These are phyloP conservation scores for Falcunculus frontatus DNA, from an alignment of 2,113 vertebrate species.

Conservation along the genomic window DNA sequence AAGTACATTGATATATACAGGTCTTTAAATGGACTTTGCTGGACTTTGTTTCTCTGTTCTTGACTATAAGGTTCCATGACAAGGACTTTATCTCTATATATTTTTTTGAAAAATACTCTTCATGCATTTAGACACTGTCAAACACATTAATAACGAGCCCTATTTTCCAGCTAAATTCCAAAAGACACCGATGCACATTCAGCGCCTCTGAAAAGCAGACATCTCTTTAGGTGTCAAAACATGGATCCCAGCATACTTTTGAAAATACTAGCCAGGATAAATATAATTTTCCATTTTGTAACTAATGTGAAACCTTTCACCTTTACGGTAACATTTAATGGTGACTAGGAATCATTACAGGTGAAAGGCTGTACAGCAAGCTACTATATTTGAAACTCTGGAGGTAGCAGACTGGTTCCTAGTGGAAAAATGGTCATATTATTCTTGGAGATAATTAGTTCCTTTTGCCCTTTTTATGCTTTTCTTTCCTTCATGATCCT, in stretches of 20 bases:
- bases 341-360: neutral
- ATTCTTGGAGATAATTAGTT: neutral
- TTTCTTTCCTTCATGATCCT: neutral
- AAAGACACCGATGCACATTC: neutral
- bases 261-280: neutral
- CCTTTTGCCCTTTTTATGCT: neutral
- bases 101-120: conserved; percentile 10
- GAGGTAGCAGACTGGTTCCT: neutral
- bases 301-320: neutral
- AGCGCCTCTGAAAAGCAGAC: neutral
- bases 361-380: neutral
- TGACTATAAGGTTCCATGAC: neutral
- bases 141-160: neutral
- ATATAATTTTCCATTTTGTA: neutral
- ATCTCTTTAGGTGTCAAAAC: neutral
- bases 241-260: neutral
- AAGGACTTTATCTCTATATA: neutral
- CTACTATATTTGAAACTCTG: neutral
- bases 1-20: neutral
- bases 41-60: neutral
- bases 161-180: neutral
- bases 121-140: conserved; percentile 37
- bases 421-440: neutral
- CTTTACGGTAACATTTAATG: neutral
- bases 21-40: neutral